Conservation (phyloP, 2,797 vertebrate species). For the Valencia hispanica region DNA sequence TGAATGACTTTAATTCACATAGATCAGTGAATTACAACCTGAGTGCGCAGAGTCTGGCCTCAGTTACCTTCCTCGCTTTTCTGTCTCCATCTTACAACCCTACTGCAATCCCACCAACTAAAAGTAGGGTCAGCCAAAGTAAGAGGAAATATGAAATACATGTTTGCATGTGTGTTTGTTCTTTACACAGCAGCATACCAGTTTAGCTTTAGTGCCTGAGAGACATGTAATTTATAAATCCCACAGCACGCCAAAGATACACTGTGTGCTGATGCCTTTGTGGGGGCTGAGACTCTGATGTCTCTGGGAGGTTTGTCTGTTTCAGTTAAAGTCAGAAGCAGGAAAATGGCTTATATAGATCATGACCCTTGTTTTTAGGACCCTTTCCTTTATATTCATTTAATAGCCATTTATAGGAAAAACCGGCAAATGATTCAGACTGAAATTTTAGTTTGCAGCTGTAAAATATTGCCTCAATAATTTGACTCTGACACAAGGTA, state of each 20-base stretch:
- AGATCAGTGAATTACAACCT: constrained; percentile 40
- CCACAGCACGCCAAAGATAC: constrained; percentile 35
- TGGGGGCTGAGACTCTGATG: constrained; percentile 28
- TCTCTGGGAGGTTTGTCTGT: constrained; percentile 29
- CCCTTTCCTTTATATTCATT: background rate
- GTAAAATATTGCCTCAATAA: background rate
- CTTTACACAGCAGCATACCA: constrained; percentile 24
- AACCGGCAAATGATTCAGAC: background rate
- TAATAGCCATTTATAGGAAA: background rate
- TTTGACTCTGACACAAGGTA: background rate
- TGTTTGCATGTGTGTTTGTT: constrained; percentile 22
- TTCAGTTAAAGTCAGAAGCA: constrained; percentile 45
- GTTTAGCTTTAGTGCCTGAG: constrained; percentile 21
- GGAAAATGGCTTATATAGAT: constrained; percentile 28
- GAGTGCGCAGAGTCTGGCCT: constrained; percentile 34
- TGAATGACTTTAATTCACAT: constrained; percentile 28
- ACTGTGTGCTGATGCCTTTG: constrained; percentile 18
- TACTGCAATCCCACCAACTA: constrained; percentile 52
- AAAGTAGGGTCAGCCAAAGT: constrained; percentile 52
- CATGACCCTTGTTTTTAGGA: background rate
- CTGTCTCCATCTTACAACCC: constrained; percentile 36
- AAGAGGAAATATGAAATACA: constrained; percentile 50
- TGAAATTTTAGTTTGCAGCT: background rate
- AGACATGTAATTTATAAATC: constrained; percentile 52
- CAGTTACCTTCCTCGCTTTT: constrained; percentile 39